Evolutionary conservation across 1,140 invertebrate species (phyloP), one percentile per base, ranked within the genome.

Genomic region (Bombus polaris): DNA sequence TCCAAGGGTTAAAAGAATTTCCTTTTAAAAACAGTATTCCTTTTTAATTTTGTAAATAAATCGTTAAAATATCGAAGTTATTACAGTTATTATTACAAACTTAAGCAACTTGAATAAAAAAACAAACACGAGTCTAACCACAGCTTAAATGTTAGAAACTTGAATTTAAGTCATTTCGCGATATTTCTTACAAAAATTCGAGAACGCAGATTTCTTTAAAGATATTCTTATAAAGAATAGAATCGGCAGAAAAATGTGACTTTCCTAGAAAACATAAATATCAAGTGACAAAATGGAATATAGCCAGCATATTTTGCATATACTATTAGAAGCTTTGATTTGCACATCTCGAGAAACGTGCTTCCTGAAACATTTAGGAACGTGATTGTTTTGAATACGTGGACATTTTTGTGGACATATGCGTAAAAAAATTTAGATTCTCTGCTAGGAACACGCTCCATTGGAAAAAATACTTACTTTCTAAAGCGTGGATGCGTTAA

Each of bases 381-480:
- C 78, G 83, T 85, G 62, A 87, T 83, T 87, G n/a, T 39, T 47
- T 75, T 72, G 78, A 76, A 83, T 78, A 78, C 47, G 75, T 78
- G 73, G 78, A 74, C 47, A 85, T 74, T 81, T 15, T 74, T 53
- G 28, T 72, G 76, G 66, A 80, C 84, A 86, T 89, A 89, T 73
- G 62, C 68, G 68, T 91, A 90, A 90, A 90, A 90, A 90, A 86
- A 91, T 90, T 88, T 91, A 91, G 83, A 87, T 82, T 90, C 80
- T 91, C 84, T 88, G 87, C 78, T 91, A 91, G 89, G 89, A 91
- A 91, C 89, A 90, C 89, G 68, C 87, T 62, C 80, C 84, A 83
- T 75, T 72, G 66, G 83, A 86, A 90, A 88, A 88, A 85, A 59
- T 86, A 88, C 78, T 91, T 87, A 88, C 57, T 88, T 85, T 66